A percentile compares a stretch with the other conserved stretches of the same genome.
Evolutionary conservation across 2,888 invertebrate species (phyloP).

Genomic region (Dryobota labecula): DNA sequence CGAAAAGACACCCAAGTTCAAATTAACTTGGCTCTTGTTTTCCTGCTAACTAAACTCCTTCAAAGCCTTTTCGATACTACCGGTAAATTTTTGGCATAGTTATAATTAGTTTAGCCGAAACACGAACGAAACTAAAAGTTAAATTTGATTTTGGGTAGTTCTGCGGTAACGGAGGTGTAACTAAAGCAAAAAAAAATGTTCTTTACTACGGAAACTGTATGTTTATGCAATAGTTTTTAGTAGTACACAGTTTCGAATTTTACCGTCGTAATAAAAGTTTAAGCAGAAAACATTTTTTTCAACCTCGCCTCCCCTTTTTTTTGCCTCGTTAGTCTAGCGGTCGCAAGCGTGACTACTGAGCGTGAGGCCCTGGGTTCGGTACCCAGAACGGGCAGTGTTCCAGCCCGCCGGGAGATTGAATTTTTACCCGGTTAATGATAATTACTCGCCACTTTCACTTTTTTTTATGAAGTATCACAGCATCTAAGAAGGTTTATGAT

Average conservation of each 20-base stretch:
- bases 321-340: too few relatives aligned
- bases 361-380: not conserved
- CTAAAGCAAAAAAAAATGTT: not conserved
- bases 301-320: not conserved
- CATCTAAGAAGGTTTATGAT: too few relatives aligned
- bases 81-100: slow-evolving; percentile 59
- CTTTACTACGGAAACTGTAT: not conserved
- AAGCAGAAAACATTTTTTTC: not conserved
- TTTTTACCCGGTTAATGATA: too few relatives aligned
- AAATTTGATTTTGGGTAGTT: slow-evolving; percentile 56
- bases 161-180: slow-evolving; percentile 32
- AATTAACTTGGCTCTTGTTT: slow-evolving; percentile 55
- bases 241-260: not conserved
- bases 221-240: not conserved
- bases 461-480: too few relatives aligned
- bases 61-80: slow-evolving; percentile 32
- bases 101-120: slow-evolving; percentile 57
- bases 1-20: slow-evolving; percentile 22
- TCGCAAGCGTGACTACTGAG: not conserved
- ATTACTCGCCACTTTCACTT: too few relatives aligned
- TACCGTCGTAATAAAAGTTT: not conserved
- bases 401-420: too few relatives aligned
- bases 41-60: slow-evolving; percentile 32
- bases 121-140: slow-evolving; percentile 49
- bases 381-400: not conserved